phyloP scores from a whole-genome alignment of 2,888 invertebrate species.

The Polydesmus complanatus region DNA sequence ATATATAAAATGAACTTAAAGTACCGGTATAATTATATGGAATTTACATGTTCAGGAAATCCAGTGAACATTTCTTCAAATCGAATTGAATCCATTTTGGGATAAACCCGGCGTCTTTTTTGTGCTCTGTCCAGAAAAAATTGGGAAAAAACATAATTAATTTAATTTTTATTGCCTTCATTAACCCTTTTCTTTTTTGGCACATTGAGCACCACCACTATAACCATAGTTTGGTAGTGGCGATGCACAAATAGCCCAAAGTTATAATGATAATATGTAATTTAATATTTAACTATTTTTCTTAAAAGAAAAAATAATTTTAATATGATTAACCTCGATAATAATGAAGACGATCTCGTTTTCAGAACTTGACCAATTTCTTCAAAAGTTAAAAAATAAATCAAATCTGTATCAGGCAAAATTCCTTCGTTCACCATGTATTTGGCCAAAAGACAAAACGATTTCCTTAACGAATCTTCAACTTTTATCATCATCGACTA shows the following conservation, averaged over 20 bases:
- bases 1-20: background rate
- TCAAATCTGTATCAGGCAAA: slow-evolving; percentile 47
- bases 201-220: too few species aligned
- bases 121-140: background rate
- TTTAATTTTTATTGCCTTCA: background rate
- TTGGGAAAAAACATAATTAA: background rate
- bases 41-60: slow-evolving; percentile 32
- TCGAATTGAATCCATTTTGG: slow-evolving; percentile 42
- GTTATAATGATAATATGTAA: too few species aligned
- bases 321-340: background rate
- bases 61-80: slow-evolving; percentile 48
- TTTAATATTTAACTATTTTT: background rate
- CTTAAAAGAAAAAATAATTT: background rate
- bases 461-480: slow-evolving; percentile 45
- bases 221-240: too few species aligned
- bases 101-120: background rate
- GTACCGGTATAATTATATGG: too few species aligned
- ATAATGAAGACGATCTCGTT: slow-evolving; percentile 29
- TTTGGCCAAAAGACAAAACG: slow-evolving; percentile 42
- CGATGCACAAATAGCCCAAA: too few species aligned
- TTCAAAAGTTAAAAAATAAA: slow-evolving; percentile 50
- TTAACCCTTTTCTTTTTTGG: too few species aligned
- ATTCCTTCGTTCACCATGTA: slow-evolving; percentile 46
- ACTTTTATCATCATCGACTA: slow-evolving; percentile 31
- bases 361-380: slow-evolving; percentile 47